Percentiles rank a stretch among this genome's conserved stretches.
These are phyloP conservation scores for Umimayanthus chanpuru DNA, from an alignment of 92 coral and sea anemone genomes.

Conservation along the genomic window DNA sequence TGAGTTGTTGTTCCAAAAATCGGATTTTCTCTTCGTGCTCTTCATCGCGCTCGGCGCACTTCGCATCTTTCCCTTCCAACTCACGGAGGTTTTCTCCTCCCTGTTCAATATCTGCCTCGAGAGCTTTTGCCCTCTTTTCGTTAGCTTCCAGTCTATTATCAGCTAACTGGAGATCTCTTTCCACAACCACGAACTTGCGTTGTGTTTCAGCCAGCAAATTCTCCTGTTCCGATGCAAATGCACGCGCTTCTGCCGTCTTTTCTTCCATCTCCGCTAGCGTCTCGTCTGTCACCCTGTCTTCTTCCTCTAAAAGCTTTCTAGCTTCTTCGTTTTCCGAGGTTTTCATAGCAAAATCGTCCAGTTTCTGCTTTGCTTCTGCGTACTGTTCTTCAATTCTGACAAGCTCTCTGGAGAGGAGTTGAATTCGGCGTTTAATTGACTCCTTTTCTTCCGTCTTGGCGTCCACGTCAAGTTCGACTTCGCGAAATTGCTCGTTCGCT, in stretches of 20 bases:
- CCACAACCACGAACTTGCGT: conserved; percentile 51
- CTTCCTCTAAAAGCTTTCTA: conserved; percentile 41
- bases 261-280: conserved; percentile 36
- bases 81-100: conserved; percentile 15
- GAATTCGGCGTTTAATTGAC: conserved; percentile 46
- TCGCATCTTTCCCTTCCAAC: conserved; percentile 50
- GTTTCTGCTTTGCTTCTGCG: conserved; percentile 2
- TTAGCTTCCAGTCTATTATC: conserved; percentile 20
- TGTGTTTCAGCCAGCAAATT: conserved; percentile 33
- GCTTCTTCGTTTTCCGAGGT: conserved; percentile 44
- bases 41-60: conserved; percentile 55
- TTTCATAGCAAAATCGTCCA: conserved; percentile 13
- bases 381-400: conserved; percentile 27
- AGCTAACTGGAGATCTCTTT: conserved; percentile 39
- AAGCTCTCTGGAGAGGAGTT: conserved; percentile 35
- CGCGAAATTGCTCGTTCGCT: conserved; percentile 31
- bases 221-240: conserved; percentile 25
- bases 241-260: conserved; percentile 21
- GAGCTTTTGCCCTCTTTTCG: conserved; percentile 18
- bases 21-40: conserved; percentile 38
- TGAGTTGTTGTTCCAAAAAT: conserved; percentile 44
- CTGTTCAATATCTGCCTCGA: conserved; percentile 29
- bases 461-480: conserved; percentile 41
- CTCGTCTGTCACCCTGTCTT: conserved; percentile 51
- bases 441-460: conserved; percentile 44